These are phyloP conservation scores for Drosophila mojavensis DNA, from an alignment of 1,140 invertebrate genomes.

Conservation along the genomic window DNA sequence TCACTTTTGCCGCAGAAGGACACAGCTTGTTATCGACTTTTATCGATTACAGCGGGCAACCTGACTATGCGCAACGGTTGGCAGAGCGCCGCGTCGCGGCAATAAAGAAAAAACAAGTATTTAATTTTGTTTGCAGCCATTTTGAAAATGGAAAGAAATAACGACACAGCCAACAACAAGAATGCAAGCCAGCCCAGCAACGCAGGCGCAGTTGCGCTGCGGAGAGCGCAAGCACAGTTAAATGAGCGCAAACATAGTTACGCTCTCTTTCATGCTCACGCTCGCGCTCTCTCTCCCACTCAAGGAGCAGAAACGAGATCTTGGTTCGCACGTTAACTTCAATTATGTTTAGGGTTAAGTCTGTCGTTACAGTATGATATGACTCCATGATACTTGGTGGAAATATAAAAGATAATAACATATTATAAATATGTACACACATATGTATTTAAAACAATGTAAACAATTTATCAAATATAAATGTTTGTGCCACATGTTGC, in stretches of 20 bases:
- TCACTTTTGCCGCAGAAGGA: conserved; percentile 29
- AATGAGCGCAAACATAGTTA: conserved; percentile 14
- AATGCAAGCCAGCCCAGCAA: conserved; percentile 38
- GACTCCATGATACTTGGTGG: background rate
- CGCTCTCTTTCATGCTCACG: too few species aligned
- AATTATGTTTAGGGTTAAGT: background rate
- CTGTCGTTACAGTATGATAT: background rate
- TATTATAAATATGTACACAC: background rate
- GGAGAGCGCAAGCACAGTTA: conserved; percentile 12
- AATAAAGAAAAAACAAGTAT: conserved; percentile 50
- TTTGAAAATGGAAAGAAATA: conserved; percentile 54
- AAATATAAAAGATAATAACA: background rate
- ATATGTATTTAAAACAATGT: background rate
- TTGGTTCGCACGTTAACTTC: too few species aligned
- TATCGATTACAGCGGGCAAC: conserved; percentile 33
- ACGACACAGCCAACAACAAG: conserved; percentile 47
- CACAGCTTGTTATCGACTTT: conserved; percentile 21
- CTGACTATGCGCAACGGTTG: conserved; percentile 18
- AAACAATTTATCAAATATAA: background rate
- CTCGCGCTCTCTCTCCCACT: conserved; percentile 7
- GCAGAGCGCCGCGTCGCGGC: conserved; percentile 5
- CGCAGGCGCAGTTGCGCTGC: conserved; percentile 32
- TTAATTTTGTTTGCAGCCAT: conserved; percentile 53
- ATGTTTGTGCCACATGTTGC: background rate
- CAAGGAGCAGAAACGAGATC: conserved; percentile 24